Percentiles rank a stretch among this genome's conserved stretches.
These are phyloP conservation scores for Aegotheles bennettii DNA, from an alignment of 2,113 vertebrate species.

Conservation along the genomic window DNA sequence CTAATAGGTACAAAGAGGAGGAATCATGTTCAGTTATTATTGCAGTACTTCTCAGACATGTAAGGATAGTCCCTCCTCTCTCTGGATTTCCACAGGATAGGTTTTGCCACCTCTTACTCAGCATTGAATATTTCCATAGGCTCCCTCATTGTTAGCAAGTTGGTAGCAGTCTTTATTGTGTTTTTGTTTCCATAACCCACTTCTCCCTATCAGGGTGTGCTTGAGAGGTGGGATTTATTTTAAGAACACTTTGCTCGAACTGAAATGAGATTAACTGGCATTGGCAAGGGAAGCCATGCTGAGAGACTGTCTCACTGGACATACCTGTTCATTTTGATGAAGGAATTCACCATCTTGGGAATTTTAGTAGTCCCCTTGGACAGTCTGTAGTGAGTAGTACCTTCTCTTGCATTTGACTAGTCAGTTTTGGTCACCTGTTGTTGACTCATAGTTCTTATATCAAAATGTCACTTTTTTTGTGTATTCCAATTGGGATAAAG, in stretches of 20 bases:
- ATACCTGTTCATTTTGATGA: not conserved
- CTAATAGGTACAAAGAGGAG: not conserved
- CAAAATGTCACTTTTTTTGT: not conserved
- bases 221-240: not conserved
- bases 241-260: not conserved
- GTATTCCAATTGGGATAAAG: not conserved
- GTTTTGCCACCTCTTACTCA: not conserved
- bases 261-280: not conserved
- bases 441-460: not conserved
- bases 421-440: not conserved
- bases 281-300: not conserved
- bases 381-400: not conserved
- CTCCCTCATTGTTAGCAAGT: not conserved
- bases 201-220: not conserved
- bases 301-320: not conserved
- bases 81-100: not conserved
- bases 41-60: not conserved
- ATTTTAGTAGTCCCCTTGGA: not conserved
- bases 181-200: not conserved
- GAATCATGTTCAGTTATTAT: not conserved
- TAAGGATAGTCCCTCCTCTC: not conserved
- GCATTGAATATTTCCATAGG: fast-evolving
- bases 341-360: not conserved
- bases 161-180: not conserved
- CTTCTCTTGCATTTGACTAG: not conserved